Conservation (phyloP, 2,113 vertebrate genomes). For the Proterorhinus semilunaris region DNA sequence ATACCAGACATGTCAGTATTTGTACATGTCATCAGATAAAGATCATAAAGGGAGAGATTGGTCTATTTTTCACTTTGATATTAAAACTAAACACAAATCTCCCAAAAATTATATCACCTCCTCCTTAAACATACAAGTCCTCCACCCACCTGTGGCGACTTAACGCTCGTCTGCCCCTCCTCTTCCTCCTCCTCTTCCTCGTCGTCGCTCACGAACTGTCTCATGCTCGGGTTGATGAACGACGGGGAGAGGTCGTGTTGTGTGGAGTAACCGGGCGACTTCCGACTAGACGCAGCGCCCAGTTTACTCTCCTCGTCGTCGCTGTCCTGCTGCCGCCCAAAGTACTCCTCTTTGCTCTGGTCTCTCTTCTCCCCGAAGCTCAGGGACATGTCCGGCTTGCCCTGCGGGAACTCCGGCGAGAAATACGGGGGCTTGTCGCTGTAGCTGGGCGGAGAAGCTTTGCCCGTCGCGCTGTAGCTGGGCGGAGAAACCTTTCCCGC, state of each 20-base stretch:
- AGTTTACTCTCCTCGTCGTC: conserved; percentile 86
- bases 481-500: neutral
- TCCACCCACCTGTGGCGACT: conserved; percentile 1
- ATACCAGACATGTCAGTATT: no score
- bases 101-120: no score
- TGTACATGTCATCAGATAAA: no score
- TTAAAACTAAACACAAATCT: no score
- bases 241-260: conserved; percentile 91
- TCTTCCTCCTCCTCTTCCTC: conserved; percentile 65
- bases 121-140: neutral
- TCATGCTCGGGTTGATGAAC: conserved; percentile 90
- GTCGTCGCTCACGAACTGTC: conserved; percentile 83
- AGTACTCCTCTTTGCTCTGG: neutral
- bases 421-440: neutral
- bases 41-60: no score
- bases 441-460: neutral
- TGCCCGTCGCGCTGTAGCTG: neutral
- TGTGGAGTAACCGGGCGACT: conserved; percentile 67
- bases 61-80: no score
- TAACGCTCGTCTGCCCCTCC: conserved; percentile 60
- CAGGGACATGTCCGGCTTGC: neutral
- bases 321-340: neutral
- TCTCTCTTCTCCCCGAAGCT: neutral
- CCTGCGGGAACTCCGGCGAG: neutral
- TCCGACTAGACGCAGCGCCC: conserved; percentile 79